Evolutionary conservation across 2,888 invertebrate genomes (phyloP), one percentile per base, ranked within the genome.

Genomic region (Eupithecia abbreviata): DNA sequence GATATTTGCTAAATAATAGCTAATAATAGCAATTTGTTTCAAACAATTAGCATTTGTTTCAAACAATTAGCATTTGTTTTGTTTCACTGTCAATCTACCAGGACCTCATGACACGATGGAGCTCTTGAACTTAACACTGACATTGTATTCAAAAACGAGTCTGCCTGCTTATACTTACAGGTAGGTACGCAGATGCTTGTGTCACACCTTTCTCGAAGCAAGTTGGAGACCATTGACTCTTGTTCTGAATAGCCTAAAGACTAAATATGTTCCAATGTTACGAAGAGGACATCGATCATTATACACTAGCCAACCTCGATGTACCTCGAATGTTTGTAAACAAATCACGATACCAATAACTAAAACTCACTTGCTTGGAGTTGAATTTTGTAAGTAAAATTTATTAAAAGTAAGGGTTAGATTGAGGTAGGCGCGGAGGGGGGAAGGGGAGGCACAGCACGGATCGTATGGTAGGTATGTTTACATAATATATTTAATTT

Each of bases 101-200:
- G 74, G 72, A 77, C 70, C 75, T 75, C 58, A 67, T 75, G 77
- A 77, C 42, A 47, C 75, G 30, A 12, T 41, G 68, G 75, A 73
- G 77, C n/a, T 58, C 75, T 75, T 75, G 75, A 75, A 77, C 77
- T 75, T 75, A 70, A 77, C 77, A 75, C 70, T 77, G 77, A 75
- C 77, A 75, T 67, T 77, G 77, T 74, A 42, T 65, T 72, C 41
- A 74, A 55, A 41, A 51, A 47, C 49, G 42, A 18, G 69, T 9
- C n/a, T 49, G n/a, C 0, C 45, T 62, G 66, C 2, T 18, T 41
- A 10, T 15, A 18, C 55, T n/a, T 18, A 42, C 18, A 12, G 13
- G 42, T 42, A 41, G 30, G 65, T 42, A 66, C 13, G 42, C 5
- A 42, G 7, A 66, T 15, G 42, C 66, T 71, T 72, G 70, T 67